Percentiles rank a stretch among this genome's conserved stretches.
Evolutionary conservation across 2,888 invertebrate species (phyloP).

Genomic region (Callyntrura guangdongensis): DNA sequence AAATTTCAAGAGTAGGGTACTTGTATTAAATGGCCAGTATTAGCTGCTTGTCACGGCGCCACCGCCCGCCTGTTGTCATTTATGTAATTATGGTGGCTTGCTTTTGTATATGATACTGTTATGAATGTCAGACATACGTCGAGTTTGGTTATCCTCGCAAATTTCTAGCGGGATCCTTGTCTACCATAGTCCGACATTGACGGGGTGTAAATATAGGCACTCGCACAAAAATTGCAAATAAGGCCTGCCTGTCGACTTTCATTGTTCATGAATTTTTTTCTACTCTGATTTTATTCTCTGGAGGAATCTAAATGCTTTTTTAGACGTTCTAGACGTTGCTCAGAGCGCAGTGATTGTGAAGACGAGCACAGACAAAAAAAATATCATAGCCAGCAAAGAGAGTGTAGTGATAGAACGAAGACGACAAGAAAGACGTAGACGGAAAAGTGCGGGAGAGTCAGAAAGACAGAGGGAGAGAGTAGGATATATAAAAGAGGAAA

Average conservation of each 20-base stretch:
- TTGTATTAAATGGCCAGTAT: no score
- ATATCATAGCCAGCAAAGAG: not conserved
- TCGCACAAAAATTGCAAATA: not conserved
- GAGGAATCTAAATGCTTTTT: slow-evolving; percentile 48
- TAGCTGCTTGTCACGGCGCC: not conserved
- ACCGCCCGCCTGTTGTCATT: not conserved
- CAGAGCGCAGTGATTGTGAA: not conserved
- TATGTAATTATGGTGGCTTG: not conserved
- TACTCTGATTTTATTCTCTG: slow-evolving; percentile 45
- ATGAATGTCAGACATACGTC: not conserved
- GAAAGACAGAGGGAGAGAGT: not conserved
- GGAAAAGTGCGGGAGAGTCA: slow-evolving; percentile 7
- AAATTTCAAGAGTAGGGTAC: not conserved
- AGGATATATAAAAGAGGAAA: slow-evolving; percentile 53
- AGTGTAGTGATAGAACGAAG: not conserved
- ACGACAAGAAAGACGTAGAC: not conserved
- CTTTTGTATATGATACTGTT: not conserved
- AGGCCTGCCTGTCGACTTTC: not conserved
- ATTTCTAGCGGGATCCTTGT: slow-evolving; percentile 2
- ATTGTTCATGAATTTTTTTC: slow-evolving; percentile 57
- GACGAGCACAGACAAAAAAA: not conserved
- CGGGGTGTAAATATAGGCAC: slow-evolving; percentile 21
- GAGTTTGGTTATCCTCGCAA: not conserved
- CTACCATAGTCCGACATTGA: slow-evolving; percentile 27
- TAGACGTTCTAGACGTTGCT: not conserved